phyloP scores from a whole-genome alignment of 2,888 invertebrate genomes.

The Drosophila lacicola region DNA sequence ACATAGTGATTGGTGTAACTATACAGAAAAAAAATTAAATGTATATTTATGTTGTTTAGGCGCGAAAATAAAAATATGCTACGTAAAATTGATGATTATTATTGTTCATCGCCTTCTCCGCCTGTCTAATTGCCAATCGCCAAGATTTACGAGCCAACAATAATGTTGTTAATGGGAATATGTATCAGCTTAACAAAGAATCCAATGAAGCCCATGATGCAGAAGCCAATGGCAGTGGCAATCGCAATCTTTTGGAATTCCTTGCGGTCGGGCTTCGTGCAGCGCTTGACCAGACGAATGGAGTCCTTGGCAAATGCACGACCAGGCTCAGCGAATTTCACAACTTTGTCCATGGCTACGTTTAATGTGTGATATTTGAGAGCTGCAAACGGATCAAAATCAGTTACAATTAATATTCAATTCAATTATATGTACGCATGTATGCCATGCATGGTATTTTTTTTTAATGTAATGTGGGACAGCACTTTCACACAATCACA shows the following conservation, averaged over 20 bases:
- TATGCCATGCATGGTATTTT: constrained; percentile 9
- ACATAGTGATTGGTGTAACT: constrained; percentile 40
- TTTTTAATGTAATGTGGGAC: background rate
- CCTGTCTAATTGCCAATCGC: background rate
- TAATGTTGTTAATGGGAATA: constrained; percentile 99
- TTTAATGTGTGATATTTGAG: constrained; percentile 4
- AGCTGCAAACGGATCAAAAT: constrained; percentile 33
- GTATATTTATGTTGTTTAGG: constrained; percentile 38
- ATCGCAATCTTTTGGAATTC: constrained; percentile 99
- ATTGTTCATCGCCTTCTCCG: constrained; percentile 31
- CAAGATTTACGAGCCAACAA: constrained; percentile 91
- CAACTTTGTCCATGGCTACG: constrained; percentile 96
- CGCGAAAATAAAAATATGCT: constrained; percentile 45
- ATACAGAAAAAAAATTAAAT: constrained; percentile 41
- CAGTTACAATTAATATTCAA: constrained; percentile 6
- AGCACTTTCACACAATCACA: constrained; percentile 59
- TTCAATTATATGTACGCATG: background rate
- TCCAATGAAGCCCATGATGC: constrained; percentile 99
- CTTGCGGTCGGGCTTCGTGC: constrained; percentile 99
- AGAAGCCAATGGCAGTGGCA: constrained; percentile 99
- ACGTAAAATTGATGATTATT: constrained; percentile 57
- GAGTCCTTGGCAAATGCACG: constrained; percentile 99
- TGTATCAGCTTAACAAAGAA: constrained; percentile 99
- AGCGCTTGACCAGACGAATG: constrained; percentile 98
- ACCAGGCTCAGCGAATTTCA: constrained; percentile 96